Conservation (phyloP, 2,113 vertebrate species). For the Takifugu flavidus region DNA sequence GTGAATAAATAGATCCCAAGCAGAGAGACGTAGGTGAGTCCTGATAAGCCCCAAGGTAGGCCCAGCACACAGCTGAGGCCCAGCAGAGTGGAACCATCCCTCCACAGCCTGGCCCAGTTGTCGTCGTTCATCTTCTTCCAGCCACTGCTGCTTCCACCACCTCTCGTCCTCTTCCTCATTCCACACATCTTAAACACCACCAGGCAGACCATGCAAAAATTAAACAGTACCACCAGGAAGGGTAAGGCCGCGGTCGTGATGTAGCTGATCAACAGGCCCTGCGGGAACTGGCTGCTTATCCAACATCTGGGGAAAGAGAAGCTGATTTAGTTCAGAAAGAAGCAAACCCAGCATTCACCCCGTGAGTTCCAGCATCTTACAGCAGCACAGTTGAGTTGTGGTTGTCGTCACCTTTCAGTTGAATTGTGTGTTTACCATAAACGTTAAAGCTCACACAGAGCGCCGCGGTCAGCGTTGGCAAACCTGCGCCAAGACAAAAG, state of each 20-base stretch:
- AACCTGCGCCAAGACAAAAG: conserved; percentile 45
- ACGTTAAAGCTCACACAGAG: conserved; percentile 49
- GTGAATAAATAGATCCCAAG: conserved; percentile 83
- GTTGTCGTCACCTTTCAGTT: background rate
- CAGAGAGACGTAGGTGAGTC: conserved; percentile 76
- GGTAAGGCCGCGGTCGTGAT: conserved; percentile 80
- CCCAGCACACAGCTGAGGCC: conserved; percentile 87
- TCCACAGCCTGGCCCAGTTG: conserved; percentile 59
- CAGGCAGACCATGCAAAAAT: conserved; percentile 79
- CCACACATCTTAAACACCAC: conserved; percentile 77
- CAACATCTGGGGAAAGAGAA: conserved; percentile 58
- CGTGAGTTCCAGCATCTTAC: conserved; percentile 42
- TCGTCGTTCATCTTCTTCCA: conserved; percentile 16
- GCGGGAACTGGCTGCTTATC: conserved; percentile 44
- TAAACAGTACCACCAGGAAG: conserved; percentile 83
- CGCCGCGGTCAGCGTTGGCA: conserved; percentile 55
- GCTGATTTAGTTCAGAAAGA: background rate
- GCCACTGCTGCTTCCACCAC: background rate
- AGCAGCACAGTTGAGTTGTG: conserved; percentile 29
- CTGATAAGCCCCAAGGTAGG: conserved; percentile 81
- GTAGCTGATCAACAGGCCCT: conserved; percentile 59
- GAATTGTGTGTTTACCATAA: conserved; percentile 60
- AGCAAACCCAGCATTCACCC: no score
- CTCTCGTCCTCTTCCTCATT: conserved; percentile 38
- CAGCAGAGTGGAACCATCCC: conserved; percentile 73